phyloP scores from a whole-genome alignment of 2,797 vertebrate species.

The Spinus pinus region DNA sequence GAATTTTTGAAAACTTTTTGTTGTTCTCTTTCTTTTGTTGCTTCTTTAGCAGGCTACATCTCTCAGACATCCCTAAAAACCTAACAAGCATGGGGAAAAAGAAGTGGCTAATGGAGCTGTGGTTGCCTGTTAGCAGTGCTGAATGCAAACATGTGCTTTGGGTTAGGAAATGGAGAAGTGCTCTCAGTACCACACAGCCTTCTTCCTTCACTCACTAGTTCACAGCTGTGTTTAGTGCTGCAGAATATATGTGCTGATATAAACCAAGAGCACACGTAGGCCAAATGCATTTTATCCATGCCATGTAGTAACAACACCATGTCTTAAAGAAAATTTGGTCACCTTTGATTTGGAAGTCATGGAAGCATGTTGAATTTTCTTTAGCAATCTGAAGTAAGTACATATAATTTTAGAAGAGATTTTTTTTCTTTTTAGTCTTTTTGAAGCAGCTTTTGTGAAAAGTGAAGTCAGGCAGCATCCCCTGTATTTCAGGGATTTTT shows the following conservation, averaged over 20 bases:
- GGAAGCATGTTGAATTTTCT: neutral
- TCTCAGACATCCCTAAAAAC: neutral
- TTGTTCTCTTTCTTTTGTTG: neutral
- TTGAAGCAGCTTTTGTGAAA: neutral
- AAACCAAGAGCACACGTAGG: neutral
- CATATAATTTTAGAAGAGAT: neutral
- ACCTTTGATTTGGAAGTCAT: neutral
- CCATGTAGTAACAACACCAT: neutral
- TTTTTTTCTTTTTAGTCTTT: neutral
- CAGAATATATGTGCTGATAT: conserved; percentile 27
- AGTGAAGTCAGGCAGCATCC: neutral
- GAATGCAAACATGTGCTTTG: conserved; percentile 16
- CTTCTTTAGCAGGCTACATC: neutral
- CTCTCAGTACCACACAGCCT: neutral
- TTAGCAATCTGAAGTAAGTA: neutral
- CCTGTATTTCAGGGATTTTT: neutral
- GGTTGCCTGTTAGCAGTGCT: neutral
- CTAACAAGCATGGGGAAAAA: neutral
- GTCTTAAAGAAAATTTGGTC: neutral
- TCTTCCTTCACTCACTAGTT: conserved; percentile 3
- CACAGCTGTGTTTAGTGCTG: conserved; percentile 50
- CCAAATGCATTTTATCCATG: neutral
- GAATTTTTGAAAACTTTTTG: neutral
- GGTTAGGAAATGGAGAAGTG: conserved; percentile 22
- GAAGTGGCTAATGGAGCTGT: neutral